Conservation (phyloP, 1,140 invertebrate species). For the Camponotus pennsylvanicus region DNA sequence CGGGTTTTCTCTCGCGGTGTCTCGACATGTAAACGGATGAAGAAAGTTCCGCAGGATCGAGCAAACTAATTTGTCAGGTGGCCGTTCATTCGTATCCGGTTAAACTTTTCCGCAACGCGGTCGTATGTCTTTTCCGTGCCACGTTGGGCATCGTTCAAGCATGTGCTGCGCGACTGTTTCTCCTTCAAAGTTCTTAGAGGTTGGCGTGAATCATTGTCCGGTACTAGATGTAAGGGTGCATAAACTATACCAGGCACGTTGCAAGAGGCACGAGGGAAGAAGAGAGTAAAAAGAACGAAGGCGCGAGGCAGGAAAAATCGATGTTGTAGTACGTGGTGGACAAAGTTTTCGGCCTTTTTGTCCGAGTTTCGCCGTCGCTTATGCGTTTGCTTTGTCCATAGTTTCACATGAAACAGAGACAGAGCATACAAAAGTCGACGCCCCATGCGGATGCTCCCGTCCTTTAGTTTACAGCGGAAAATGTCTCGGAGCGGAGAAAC, state of each 20-base stretch:
- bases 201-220: conserved; percentile 62
- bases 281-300: not conserved
- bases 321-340: conserved; percentile 42
- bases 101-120: conserved; percentile 49
- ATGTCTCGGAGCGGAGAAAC: conserved; percentile 24
- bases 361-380: conserved; percentile 5
- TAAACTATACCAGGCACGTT: conserved; percentile 50
- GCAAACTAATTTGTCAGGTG: conserved; percentile 59
- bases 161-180: conserved; percentile 18
- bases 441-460: not conserved
- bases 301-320: conserved; percentile 55
- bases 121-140: conserved; percentile 45
- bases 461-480: conserved; percentile 14
- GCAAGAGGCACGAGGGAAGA: conserved; percentile 29
- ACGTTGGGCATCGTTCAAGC: conserved; percentile 20
- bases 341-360: conserved; percentile 63
- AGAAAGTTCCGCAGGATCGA: conserved; percentile 48
- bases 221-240: conserved; percentile 23
- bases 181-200: conserved; percentile 7
- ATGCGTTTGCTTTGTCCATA: conserved; percentile 57
- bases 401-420: conserved; percentile 31
- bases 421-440: conserved; percentile 62
- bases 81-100: conserved; percentile 53
- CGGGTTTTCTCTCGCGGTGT: not conserved
- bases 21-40: conserved; percentile 58